Base-by-base conservation (phyloP, 2,797 vertebrate species). In the Scomberomorus guttatus region DNA sequence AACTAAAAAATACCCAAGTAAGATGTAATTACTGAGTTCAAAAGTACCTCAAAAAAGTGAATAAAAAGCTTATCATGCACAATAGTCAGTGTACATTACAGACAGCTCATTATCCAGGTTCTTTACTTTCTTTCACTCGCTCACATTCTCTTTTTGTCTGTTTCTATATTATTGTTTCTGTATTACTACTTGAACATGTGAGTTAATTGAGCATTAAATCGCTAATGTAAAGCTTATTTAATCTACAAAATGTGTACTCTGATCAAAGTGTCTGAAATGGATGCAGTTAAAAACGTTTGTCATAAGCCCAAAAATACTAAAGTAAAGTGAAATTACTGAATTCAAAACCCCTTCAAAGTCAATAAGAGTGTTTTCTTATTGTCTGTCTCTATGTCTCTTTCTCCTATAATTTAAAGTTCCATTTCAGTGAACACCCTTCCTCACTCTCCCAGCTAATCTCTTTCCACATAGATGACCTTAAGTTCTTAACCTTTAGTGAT, bases 381-480 rank as follows among this genome's bases (percentile, higher is more conserved):
- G 18, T 74, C 51, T 10, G 25, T 25, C 54, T 54, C 8, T 64
- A 4, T 46, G 69, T 68, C 24, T 52, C 12, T 52, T 51, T 58
- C 34, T 74, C 34, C 32, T 52, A 5, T 74, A 66, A 79, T 74
- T 60, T 62, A 66, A 14, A 64, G 29, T 61, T 62, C 72, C 69
- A 1, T 22, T 22, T 56, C 63, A 12, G 55, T 51, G 20, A 70
- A 58, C 63, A 56, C 46, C 76, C 67, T 60, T 56, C 75, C 54
- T 68, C 50, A 22, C 64, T 86, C 65, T 64, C 67, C 6, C 0
- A 10, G 50, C 72, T 81, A 83, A 87, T 71, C 54, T 83, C 75
- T 79, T 81, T 85, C 82, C 87, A 87, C 75, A 72, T 55, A 67
- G 29, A 77, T 72, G 80, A 88, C 81, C 84, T 77, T 27, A 65